Conservation (phyloP, 2,888 invertebrate genomes). For the Troides aeacus region DNA sequence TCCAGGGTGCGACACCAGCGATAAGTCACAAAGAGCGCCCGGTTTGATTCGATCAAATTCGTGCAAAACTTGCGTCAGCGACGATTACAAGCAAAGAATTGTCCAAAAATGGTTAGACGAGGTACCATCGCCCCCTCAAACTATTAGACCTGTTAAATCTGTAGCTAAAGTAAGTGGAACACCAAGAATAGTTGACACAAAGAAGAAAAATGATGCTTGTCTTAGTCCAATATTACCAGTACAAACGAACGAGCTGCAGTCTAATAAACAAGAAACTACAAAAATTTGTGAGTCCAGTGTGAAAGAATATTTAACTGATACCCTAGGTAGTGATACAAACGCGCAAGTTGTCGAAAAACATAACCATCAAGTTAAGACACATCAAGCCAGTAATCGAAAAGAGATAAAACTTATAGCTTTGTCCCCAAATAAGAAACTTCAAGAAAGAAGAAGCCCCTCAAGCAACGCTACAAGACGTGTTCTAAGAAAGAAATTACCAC, state of each 20-base stretch:
- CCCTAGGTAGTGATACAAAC: constrained; percentile 14
- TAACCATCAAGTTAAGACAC: constrained; percentile 16
- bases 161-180: constrained; percentile 70
- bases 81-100: constrained; percentile 86
- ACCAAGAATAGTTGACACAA: constrained; percentile 59
- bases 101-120: constrained; percentile 89
- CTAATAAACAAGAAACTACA: constrained; percentile 30
- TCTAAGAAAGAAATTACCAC: constrained; percentile 64
- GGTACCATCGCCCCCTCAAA: constrained; percentile 73
- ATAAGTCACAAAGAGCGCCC: constrained; percentile 49
- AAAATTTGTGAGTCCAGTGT: constrained; percentile 38
- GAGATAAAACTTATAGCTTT: constrained; percentile 25
- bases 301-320: constrained; percentile 40
- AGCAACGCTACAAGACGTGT: constrained; percentile 60
- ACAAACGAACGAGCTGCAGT: constrained; percentile 35
- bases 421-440: constrained; percentile 34
- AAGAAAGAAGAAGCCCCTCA: constrained; percentile 50
- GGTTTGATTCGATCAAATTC: constrained; percentile 68
- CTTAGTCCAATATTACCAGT: constrained; percentile 42
- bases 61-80: constrained; percentile 79
- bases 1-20: constrained; percentile 81
- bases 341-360: constrained; percentile 23
- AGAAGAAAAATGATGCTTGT: constrained; percentile 44
- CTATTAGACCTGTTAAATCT: constrained; percentile 54
- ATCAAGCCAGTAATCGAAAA: constrained; percentile 18